Evolutionary conservation across 2,888 invertebrate genomes (phyloP).

Genomic region (Phaedon cochleariae): DNA sequence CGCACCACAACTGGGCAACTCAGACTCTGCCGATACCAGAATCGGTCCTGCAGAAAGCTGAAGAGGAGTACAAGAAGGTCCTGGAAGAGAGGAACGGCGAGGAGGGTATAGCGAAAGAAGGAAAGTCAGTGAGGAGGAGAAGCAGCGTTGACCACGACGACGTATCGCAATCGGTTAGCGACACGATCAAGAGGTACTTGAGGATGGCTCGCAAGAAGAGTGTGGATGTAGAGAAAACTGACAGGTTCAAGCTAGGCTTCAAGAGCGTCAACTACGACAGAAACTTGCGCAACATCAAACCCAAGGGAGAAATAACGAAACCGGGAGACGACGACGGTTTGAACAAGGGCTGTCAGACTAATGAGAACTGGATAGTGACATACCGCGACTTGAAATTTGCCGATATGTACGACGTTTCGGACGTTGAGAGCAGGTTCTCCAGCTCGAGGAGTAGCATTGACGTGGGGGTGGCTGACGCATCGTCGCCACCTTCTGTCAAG

Average conservation of each 20-base stretch:
- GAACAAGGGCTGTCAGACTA: conserved; percentile 80
- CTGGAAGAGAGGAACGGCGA: conserved; percentile 58
- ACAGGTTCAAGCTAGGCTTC: conserved; percentile 86
- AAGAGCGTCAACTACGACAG: conserved; percentile 89
- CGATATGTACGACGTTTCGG: conserved; percentile 57
- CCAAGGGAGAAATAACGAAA: conserved; percentile 77
- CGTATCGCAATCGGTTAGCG: conserved; percentile 86
- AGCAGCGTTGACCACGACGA: conserved; percentile 87
- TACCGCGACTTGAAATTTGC: conserved; percentile 65
- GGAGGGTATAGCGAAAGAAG: conserved; percentile 54
- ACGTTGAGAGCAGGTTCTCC: conserved; percentile 61
- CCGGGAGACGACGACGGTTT: conserved; percentile 81
- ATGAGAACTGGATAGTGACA: conserved; percentile 76
- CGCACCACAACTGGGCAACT: conserved; percentile 62
- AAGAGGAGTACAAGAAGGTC: conserved; percentile 62
- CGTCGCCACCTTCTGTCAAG: conserved; percentile 63
- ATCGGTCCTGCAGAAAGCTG: conserved; percentile 63
- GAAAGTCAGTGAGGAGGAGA: conserved; percentile 65
- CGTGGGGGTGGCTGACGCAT: conserved; percentile 61
- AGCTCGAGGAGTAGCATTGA: conserved; percentile 67
- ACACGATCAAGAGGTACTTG: conserved; percentile 85
- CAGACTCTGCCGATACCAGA: conserved; percentile 72
- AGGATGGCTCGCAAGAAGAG: conserved; percentile 90
- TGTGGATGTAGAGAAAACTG: conserved; percentile 80
- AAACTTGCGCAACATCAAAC: conserved; percentile 83